Conservation (phyloP, 2,113 vertebrate species). For the Micronycteris hirsuta region DNA sequence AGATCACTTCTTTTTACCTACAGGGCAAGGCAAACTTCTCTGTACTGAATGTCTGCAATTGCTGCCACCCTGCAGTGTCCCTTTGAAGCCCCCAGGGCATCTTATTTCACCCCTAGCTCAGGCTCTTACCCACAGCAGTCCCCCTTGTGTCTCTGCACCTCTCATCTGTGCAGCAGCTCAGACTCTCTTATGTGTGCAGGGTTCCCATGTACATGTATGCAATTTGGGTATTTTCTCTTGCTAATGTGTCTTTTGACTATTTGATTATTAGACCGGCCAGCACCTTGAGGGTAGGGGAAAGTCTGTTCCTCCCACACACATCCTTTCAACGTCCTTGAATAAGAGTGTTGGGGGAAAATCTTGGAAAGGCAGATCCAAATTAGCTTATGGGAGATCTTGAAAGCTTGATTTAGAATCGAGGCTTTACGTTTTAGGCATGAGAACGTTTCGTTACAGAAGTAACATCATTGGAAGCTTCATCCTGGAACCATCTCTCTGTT, state of each 20-base stretch:
- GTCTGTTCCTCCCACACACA: not conserved
- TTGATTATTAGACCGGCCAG: not conserved
- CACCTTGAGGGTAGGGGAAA: not conserved
- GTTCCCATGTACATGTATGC: not conserved
- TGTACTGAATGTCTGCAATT: not conserved
- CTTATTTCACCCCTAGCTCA: not conserved
- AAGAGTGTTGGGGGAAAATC: not conserved
- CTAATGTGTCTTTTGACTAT: not conserved
- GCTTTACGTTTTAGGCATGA: not conserved
- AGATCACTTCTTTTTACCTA: not conserved
- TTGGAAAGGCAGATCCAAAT: not conserved
- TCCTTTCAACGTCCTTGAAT: not conserved
- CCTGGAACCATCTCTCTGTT: not conserved
- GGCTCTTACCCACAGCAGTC: not conserved
- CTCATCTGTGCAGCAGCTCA: not conserved
- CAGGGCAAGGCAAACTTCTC: not conserved
- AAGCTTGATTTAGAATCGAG: not conserved
- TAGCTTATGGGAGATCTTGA: not conserved
- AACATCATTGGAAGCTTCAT: not conserved
- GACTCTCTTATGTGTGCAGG: not conserved
- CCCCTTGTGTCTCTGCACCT: not conserved
- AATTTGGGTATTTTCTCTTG: not conserved
- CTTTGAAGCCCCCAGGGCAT: not conserved
- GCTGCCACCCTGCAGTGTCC: not conserved
- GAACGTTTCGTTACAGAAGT: not conserved